Conservation (phyloP, 2,113 vertebrate genomes). For the Fukomys damarensis region DNA sequence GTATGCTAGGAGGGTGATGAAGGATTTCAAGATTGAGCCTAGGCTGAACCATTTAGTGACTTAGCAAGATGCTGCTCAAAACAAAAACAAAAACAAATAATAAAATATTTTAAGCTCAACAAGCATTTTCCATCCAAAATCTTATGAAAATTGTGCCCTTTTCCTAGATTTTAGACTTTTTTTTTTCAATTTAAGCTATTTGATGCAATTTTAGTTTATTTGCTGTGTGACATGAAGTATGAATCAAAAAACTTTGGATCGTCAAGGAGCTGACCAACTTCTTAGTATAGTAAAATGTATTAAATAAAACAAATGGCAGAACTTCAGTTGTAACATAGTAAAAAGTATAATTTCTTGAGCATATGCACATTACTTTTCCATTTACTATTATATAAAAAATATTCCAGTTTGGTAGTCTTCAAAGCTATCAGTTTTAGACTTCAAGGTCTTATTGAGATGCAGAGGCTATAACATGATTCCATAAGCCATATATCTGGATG, state of each 20-base stretch:
- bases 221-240: background rate
- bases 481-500: background rate
- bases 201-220: background rate
- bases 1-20: background rate
- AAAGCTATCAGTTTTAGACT: background rate
- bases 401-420: background rate
- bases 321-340: background rate
- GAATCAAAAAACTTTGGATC: background rate
- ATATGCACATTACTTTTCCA: background rate
- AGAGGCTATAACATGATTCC: background rate
- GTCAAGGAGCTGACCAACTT: background rate
- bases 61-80: background rate
- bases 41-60: background rate
- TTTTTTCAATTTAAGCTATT: background rate
- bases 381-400: background rate
- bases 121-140: background rate
- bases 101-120: background rate
- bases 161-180: background rate
- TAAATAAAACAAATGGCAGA: background rate
- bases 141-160: background rate
- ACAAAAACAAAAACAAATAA: background rate
- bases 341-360: background rate
- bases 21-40: background rate
- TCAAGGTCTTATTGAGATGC: background rate
- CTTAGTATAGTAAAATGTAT: background rate